phyloP scores from a whole-genome alignment of 2,888 invertebrate species.

The Sinohyriopsis cumingii region DNA sequence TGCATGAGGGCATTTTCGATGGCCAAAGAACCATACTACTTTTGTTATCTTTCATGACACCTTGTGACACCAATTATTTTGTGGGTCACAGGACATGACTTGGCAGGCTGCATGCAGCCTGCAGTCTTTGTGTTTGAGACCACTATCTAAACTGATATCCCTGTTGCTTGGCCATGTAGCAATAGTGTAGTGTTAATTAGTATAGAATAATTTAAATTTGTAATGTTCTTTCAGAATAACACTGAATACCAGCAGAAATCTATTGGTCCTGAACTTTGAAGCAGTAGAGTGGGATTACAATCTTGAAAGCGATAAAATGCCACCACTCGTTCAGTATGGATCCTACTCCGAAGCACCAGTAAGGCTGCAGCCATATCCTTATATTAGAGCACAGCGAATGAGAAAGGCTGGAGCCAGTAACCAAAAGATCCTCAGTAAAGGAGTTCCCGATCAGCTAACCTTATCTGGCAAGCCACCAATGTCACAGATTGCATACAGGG shows the following conservation, averaged over 20 bases:
- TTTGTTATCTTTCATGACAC: too few species aligned
- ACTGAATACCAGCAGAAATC: constrained; percentile 65
- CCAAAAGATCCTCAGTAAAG: constrained; percentile 57
- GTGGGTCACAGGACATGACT: too few species aligned
- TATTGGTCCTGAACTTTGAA: constrained; percentile 70
- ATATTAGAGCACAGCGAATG: constrained; percentile 69
- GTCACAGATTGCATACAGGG: constrained; percentile 46
- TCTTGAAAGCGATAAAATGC: constrained; percentile 66
- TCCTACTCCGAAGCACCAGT: constrained; percentile 67
- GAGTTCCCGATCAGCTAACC: constrained; percentile 9
- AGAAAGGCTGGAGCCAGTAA: constrained; percentile 67
- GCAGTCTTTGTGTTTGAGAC: too few species aligned
- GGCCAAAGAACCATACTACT: too few species aligned
- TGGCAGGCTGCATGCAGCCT: too few species aligned
- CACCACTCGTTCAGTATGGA: constrained; percentile 67
- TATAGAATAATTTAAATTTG: too few species aligned
- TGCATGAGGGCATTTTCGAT: too few species aligned
- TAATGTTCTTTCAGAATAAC: constrained; percentile 60
- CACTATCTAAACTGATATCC: too few species aligned
- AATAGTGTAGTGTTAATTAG: too few species aligned
- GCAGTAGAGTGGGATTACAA: constrained; percentile 69
- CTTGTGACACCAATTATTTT: too few species aligned
- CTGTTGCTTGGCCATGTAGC: too few species aligned
- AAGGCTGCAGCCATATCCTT: constrained; percentile 65
- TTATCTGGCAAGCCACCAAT: constrained; percentile 20